Evolutionary conservation across 1,140 invertebrate genomes (phyloP), one percentile per base, ranked within the genome.

Genomic region (Mycetomoellerius zeteki): DNA sequence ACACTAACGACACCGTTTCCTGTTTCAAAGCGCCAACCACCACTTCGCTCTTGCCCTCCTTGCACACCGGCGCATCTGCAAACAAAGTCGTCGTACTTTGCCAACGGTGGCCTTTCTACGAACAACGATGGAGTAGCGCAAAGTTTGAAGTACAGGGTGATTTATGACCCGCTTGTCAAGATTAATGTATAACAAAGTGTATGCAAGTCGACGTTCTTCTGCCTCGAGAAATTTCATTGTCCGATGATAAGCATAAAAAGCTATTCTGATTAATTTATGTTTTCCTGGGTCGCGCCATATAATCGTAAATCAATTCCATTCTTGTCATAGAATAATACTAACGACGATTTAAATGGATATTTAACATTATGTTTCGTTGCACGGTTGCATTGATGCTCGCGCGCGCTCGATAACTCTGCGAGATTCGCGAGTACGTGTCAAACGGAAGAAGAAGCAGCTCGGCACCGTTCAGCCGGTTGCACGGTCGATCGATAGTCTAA

Each of bases 21-120:
- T 98, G 97, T 92, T 98, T 98, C 77, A 98, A 95, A 6, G 98
- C 98, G 2, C 98, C 98, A 80, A 97, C 97, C 6, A 98, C 96
- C 93, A 97, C 97, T 92, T 98, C 98, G 87, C 96, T 96, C 72
- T 94, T 95, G 64, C 97, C 96, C 90, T 97, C 97, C 82, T 97
- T 96, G 94, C 98, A 98, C n/a, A 98, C 96, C 71, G 98, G 98
- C 43, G 97, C 97, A 95, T 97, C 98, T 98, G 95, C 14, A 94
- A 94, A 80, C 54, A 86, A 43, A 56, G 30, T 84, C 54, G 33
- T 37, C 27, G 54, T 52, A n/a, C 21, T 72, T 52, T 24, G 7
- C 33, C 16, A 58, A 87, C 21, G 65, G 37, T 73, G 52, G 52
- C 67, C 67, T 82, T 58, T 56, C 78, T 27, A 19, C 33, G 64